Conservation (phyloP, 2,888 invertebrate species). For the Noctuana brunneofusca region DNA sequence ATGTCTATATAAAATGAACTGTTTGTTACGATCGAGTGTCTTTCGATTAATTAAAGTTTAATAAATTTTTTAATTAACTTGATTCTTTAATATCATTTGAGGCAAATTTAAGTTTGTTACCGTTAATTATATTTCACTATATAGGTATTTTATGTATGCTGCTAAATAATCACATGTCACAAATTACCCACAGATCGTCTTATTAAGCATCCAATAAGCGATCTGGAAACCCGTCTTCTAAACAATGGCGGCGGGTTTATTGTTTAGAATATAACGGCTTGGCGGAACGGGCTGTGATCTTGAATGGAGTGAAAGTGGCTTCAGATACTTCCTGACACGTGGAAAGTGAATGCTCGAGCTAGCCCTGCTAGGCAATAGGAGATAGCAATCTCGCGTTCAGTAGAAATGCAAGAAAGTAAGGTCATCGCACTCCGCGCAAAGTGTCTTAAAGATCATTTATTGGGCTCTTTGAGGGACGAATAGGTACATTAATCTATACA, state of each 20-base stretch:
- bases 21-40: no score
- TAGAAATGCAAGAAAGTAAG: conserved; percentile 56
- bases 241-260: conserved; percentile 56
- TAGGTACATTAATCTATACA: no score
- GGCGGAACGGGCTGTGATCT: conserved; percentile 71
- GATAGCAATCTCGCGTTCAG: conserved; percentile 58
- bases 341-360: conserved; percentile 69
- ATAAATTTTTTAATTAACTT: no score
- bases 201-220: conserved; percentile 27
- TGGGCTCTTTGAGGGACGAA: conserved; percentile 30
- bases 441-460: conserved; percentile 25
- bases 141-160: no score
- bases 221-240: conserved; percentile 36
- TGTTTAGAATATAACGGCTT: conserved; percentile 53
- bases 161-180: no score
- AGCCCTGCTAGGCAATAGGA: conserved; percentile 48
- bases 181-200: neutral
- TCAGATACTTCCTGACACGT: conserved; percentile 71
- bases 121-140: no score
- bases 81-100: no score
- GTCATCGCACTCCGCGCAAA: conserved; percentile 36
- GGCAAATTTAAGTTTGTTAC: no score
- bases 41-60: no score
- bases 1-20: no score
- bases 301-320: conserved; percentile 80